Percentiles rank a stretch among this genome's conserved stretches.
phyloP scores from a whole-genome alignment of 2,888 invertebrate genomes.

The Epirrhoe tristata region DNA sequence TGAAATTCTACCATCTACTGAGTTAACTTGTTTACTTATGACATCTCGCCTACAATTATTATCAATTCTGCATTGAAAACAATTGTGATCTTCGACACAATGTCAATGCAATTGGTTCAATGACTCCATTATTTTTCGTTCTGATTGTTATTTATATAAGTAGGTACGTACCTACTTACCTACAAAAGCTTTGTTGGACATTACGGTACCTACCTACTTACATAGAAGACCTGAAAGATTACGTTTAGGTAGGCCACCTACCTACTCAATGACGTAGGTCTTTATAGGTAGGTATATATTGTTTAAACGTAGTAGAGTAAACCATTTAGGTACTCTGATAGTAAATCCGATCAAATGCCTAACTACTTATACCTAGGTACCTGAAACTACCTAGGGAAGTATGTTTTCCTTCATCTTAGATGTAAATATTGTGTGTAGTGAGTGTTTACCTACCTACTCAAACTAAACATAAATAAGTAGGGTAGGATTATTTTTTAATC shows the following conservation, averaged over 20 bases:
- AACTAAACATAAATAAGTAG: too few relatives aligned
- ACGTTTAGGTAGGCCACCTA: background rate
- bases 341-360: too few relatives aligned
- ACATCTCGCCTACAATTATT: slow-evolving; percentile 16
- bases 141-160: background rate
- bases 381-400: too few relatives aligned
- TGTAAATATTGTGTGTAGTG: too few relatives aligned
- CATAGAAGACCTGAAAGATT: background rate
- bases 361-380: too few relatives aligned
- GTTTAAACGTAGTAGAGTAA: too few relatives aligned
- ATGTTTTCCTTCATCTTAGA: too few relatives aligned
- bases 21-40: slow-evolving; percentile 2
- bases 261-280: background rate
- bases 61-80: slow-evolving; percentile 34
- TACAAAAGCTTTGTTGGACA: too few relatives aligned
- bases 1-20: background rate
- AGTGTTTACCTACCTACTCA: too few relatives aligned
- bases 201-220: background rate
- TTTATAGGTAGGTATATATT: too few relatives aligned
- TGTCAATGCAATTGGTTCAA: slow-evolving; percentile 43
- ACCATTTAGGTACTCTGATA: too few relatives aligned
- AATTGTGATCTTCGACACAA: slow-evolving; percentile 25
- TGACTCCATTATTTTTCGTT: slow-evolving; percentile 33
- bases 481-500: background rate
- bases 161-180: background rate